Percentiles rank a stretch among this genome's conserved stretches.
These are phyloP conservation scores for Caradrina kadenii DNA, from an alignment of 2,888 invertebrate species.

Conservation along the genomic window DNA sequence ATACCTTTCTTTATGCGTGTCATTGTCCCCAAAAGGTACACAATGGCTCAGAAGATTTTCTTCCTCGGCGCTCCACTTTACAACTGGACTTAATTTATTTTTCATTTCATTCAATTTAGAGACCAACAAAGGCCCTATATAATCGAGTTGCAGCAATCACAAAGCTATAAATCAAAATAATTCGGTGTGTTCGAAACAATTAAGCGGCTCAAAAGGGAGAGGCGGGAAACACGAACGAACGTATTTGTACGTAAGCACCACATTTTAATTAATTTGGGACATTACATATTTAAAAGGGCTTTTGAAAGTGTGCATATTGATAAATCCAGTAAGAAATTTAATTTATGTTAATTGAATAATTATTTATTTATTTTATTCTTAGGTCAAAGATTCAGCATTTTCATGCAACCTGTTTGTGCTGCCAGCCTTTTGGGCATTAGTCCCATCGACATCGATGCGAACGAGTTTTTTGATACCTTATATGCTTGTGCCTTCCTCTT, in stretches of 20 bases:
- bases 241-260: slow-evolving; percentile 56
- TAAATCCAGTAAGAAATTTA: slow-evolving; percentile 1
- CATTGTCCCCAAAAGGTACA: slow-evolving; percentile 57
- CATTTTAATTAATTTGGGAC: slow-evolving; percentile 64
- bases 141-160: slow-evolving; percentile 89
- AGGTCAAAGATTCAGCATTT: too few relatives aligned
- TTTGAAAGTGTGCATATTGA: slow-evolving; percentile 2
- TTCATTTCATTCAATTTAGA: slow-evolving; percentile 88
- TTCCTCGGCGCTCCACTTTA: slow-evolving; percentile 71
- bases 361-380: too few relatives aligned
- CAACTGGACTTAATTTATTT: slow-evolving; percentile 83
- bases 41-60: slow-evolving; percentile 71
- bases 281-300: slow-evolving; percentile 46
- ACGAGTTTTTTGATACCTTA: too few relatives aligned
- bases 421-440: too few relatives aligned
- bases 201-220: slow-evolving; percentile 80
- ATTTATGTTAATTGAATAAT: not conserved
- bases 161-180: slow-evolving; percentile 90
- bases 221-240: slow-evolving; percentile 70
- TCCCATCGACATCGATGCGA: too few relatives aligned
- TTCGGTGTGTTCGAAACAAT: slow-evolving; percentile 86
- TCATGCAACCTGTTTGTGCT: too few relatives aligned
- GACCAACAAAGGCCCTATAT: slow-evolving; percentile 80
- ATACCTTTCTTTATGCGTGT: slow-evolving; percentile 51
- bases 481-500: too few relatives aligned